phyloP scores from a whole-genome alignment of 2,113 vertebrate genomes.

The Prochilodus magdalenae region DNA sequence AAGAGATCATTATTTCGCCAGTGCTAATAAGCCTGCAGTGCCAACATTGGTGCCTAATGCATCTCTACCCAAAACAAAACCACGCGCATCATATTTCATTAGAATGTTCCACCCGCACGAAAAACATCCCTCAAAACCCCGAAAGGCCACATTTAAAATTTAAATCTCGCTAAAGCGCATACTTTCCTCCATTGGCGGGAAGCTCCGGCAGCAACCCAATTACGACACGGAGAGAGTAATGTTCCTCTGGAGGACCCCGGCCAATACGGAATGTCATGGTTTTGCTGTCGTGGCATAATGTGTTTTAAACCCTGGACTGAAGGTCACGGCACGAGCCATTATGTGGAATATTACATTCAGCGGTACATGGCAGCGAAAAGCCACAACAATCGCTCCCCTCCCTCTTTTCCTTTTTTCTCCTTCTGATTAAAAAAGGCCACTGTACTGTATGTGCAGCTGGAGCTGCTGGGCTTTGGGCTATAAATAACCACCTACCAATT shows the following conservation, averaged over 20 bases:
- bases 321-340: neutral
- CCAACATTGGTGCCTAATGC: neutral
- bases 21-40: neutral
- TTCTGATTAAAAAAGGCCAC: neutral
- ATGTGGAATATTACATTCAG: conserved; percentile 1
- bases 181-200: neutral
- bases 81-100: neutral
- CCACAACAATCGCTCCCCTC: neutral
- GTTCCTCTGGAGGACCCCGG: neutral
- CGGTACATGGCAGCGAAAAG: neutral
- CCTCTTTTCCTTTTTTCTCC: neutral
- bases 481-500: neutral
- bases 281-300: neutral
- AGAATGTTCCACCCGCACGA: neutral
- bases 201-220: neutral
- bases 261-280: neutral
- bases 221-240: neutral
- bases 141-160: neutral
- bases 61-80: neutral
- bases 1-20: neutral
- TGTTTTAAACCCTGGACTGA: neutral
- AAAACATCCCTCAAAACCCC: neutral
- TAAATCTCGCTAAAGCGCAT: neutral
- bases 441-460: neutral
- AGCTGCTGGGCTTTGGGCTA: neutral